Percentiles rank a stretch among this genome's conserved stretches.
These are phyloP conservation scores for Scolopax bukidnonensis DNA, from an alignment of 2,797 vertebrate species.

Conservation along the genomic window DNA sequence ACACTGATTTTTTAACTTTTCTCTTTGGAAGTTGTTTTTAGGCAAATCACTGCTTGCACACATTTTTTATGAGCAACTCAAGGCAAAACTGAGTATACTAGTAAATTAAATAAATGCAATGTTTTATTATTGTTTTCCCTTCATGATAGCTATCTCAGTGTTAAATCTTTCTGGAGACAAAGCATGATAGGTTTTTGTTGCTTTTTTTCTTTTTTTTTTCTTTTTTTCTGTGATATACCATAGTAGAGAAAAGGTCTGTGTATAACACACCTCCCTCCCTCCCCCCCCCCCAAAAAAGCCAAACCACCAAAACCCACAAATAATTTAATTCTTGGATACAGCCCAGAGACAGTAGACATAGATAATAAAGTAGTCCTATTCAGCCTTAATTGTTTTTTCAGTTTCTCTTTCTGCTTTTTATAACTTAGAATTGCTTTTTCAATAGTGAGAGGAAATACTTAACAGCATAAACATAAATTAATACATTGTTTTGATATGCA, in stretches of 20 bases:
- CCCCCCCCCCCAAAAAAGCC: background rate
- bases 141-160: background rate
- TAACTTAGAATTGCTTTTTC: background rate
- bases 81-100: background rate
- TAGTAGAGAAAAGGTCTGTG: background rate
- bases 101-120: background rate
- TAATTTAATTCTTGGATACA: background rate
- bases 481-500: background rate
- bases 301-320: background rate
- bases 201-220: background rate
- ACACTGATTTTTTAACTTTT: background rate
- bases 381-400: background rate
- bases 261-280: background rate
- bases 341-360: background rate
- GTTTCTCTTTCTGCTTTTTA: background rate
- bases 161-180: background rate
- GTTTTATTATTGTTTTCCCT: background rate
- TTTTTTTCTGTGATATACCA: background rate
- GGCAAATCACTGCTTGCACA: background rate
- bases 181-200: background rate
- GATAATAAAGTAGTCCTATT: background rate
- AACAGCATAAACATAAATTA: background rate
- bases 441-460: background rate
- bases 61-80: background rate
- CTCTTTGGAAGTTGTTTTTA: background rate